A percentile compares a stretch with the other conserved stretches of the same genome.
These are phyloP conservation scores for Teleopsis dalmanni DNA, from an alignment of 1,140 invertebrate species.

Conservation along the genomic window DNA sequence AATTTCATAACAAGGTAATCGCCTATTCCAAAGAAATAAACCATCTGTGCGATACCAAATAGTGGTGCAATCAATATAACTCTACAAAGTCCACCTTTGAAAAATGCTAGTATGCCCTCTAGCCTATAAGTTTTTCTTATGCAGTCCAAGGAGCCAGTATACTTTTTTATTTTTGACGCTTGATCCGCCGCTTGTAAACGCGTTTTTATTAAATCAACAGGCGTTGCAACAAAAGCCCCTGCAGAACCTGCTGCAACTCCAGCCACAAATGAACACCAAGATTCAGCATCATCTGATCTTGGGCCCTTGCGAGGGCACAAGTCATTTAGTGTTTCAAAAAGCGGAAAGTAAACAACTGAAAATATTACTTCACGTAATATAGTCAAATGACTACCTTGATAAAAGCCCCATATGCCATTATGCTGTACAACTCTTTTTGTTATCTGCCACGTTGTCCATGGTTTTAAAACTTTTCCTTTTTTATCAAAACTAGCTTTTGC, in stretches of 20 bases:
- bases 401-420: conserved; percentile 83
- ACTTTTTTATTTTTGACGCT: conserved; percentile 69
- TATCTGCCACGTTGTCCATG: conserved; percentile 65
- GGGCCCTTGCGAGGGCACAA: conserved; percentile 64
- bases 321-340: conserved; percentile 86
- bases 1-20: too few species aligned
- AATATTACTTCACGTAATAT: conserved; percentile 87
- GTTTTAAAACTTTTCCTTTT: not conserved
- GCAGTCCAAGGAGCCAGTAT: conserved; percentile 78
- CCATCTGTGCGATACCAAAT: conserved; percentile 96
- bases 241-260: conserved; percentile 50
- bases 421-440: conserved; percentile 66
- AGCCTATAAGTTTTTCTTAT: conserved; percentile 74
- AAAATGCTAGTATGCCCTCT: conserved; percentile 88
- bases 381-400: conserved; percentile 85
- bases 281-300: not conserved
- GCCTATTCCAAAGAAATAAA: conserved; percentile 94
- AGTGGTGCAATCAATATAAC: conserved; percentile 96
- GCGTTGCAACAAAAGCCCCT: conserved; percentile 81
- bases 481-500: conserved; percentile 71
- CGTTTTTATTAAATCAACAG: conserved; percentile 95
- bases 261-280: conserved; percentile 2
- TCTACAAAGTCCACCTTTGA: conserved; percentile 92
- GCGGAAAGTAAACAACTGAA: conserved; percentile 91
- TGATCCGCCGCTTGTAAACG: conserved; percentile 84